These are phyloP conservation scores for Caenorhabditis virilis DNA, from an alignment of 2,888 invertebrate species.

Conservation along the genomic window DNA sequence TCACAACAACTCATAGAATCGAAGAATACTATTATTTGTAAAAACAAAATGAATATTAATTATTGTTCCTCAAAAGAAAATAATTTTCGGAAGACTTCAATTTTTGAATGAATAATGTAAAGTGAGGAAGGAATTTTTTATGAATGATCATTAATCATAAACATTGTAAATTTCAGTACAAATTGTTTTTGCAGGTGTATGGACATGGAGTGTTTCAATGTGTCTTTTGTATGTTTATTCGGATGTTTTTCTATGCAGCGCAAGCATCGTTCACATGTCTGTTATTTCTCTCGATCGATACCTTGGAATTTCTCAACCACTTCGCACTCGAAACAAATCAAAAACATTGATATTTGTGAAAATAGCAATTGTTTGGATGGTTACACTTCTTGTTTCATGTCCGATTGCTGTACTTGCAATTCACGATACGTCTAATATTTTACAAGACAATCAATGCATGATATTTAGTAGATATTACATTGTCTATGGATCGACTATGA, in stretches of 20 bases:
- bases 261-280: constrained; percentile 74
- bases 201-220: constrained; percentile 69
- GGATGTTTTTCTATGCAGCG: constrained; percentile 73
- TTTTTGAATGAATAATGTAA: no score
- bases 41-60: no score
- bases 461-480: constrained; percentile 67
- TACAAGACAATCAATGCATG: constrained; percentile 70
- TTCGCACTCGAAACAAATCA: constrained; percentile 88
- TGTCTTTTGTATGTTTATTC: constrained; percentile 84
- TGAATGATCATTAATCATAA: no score
- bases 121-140: no score
- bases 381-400: constrained; percentile 88
- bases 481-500: constrained; percentile 82
- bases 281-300: constrained; percentile 72
- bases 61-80: no score
- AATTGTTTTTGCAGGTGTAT: constrained; percentile 52
- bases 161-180: neutral
- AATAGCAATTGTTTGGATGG: constrained; percentile 89
- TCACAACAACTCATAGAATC: no score
- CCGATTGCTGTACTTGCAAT: constrained; percentile 76
- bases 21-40: no score
- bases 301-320: constrained; percentile 76
- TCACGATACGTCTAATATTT: constrained; percentile 71
- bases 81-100: no score
- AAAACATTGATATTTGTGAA: constrained; percentile 78